Base-by-base conservation (phyloP, 2,888 invertebrate genomes). In the Amblyjoppa fuscipennis region DNA sequence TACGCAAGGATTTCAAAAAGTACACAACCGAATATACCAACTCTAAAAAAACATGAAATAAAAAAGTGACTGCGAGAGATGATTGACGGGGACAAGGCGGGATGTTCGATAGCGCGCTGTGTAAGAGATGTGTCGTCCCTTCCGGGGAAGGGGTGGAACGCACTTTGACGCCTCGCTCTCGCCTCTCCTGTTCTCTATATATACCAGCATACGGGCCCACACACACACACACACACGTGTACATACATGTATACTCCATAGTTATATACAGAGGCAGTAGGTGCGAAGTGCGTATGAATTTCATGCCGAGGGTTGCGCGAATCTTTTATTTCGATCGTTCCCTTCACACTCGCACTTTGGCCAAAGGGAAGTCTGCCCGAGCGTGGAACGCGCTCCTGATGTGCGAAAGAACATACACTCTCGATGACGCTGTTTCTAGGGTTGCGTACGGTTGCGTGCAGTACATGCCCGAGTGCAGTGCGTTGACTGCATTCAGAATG, bases 221-320 rank as follows among this genome's bases (percentile, higher is more conserved):
- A 34, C 51, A 28, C 34, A 79, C 7, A 56, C 20, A 66, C 41
- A 28, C 31, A 41, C 20, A 25, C 56, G 78, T 64, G 51, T 11
- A 31, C 49, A 25, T 68, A 45, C 68, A 51, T 28, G 76, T n/a
- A 66, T 73, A 78, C 49, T 61, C 61, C 41, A 53, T 38, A 56
- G 56, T 56, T 51, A 20, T 70, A 51, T 49, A 51, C 28, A 45
- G 31, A 20, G 66, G 66, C 56, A 87, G 87, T 89, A 91, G 91
- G 92, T 90, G 91, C 90, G 90, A 92, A 92, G 90, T 91, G 89
- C 89, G 89, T 90, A 91, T 91, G 92, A 91, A 92, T 91, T 90
- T 90, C 90, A 91, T 89, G 90, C 89, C 53, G 90, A 90, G 91
- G 91, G 91, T 90, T 90, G 90, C 86, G 59, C 75, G 79, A 87